Percentiles rank a stretch among this genome's conserved stretches.
Evolutionary conservation across 2,113 vertebrate species (phyloP).

Genomic region (Leptobrachium ailaonicum): DNA sequence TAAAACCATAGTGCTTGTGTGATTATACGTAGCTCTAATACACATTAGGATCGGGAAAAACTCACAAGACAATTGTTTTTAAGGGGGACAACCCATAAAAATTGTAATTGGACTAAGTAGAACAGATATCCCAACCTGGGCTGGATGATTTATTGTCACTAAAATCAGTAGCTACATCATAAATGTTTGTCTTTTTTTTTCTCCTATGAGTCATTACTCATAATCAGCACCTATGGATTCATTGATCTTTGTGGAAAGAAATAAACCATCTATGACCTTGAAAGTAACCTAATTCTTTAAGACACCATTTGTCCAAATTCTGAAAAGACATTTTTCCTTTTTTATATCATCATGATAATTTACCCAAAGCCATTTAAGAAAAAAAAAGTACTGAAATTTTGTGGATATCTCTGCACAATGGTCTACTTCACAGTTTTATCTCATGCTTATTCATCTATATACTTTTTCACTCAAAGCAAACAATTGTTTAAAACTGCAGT

Average conservation of each 20-base stretch:
- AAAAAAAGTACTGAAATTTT: too few species aligned
- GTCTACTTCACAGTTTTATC: too few species aligned
- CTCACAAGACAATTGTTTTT: neutral
- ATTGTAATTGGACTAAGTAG: neutral
- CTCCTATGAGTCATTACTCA: neutral
- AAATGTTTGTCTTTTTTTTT: neutral
- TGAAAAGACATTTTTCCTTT: neutral
- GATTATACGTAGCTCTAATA: too few species aligned
- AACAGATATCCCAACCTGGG: neutral
- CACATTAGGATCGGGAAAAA: neutral
- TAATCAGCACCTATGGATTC: slow-evolving; percentile 4
- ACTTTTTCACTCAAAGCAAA: too few species aligned
- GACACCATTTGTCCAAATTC: neutral
- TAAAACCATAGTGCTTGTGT: too few species aligned
- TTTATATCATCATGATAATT: neutral
- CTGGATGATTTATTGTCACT: neutral
- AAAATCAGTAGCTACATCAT: neutral
- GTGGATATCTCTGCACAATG: too few species aligned
- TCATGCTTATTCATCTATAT: too few species aligned
- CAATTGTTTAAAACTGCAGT: too few species aligned
- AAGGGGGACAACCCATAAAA: neutral
- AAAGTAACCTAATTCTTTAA: neutral
- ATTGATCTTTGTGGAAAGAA: neutral
- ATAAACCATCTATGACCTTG: neutral
- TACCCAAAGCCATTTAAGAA: too few species aligned